Conservation (phyloP, 2,113 vertebrate genomes). For the Copsychus sechellarum region DNA sequence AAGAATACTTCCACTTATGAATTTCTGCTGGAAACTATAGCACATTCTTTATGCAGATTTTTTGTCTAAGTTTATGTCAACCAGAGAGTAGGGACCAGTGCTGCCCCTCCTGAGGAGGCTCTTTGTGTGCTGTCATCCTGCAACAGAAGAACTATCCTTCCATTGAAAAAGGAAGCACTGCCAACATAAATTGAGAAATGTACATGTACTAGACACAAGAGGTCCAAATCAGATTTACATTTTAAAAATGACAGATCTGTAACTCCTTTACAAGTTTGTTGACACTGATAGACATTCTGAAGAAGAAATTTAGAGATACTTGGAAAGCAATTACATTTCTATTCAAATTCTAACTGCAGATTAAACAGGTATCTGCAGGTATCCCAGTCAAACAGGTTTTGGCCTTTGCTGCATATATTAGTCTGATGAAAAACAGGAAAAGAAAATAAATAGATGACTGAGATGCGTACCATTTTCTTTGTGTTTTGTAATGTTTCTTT, state of each 20-base stretch:
- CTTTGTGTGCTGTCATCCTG: neutral
- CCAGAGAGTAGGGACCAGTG: neutral
- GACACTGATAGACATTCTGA: neutral
- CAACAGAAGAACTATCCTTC: neutral
- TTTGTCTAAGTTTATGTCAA: neutral
- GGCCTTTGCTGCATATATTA: neutral
- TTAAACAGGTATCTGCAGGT: neutral
- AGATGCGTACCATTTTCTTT: neutral
- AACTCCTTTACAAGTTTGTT: neutral
- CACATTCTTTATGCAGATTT: neutral
- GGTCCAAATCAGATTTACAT: neutral
- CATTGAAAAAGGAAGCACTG: neutral
- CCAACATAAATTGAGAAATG: neutral
- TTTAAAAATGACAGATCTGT: neutral
- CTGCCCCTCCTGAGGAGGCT: neutral
- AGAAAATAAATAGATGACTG: slow-evolving; percentile 51
- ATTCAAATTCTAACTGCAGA: neutral
- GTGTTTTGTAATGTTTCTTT: neutral
- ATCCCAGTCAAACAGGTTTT: neutral
- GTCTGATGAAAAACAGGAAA: slow-evolving; percentile 63
- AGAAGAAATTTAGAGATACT: neutral
- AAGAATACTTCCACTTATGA: neutral
- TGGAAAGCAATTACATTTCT: neutral
- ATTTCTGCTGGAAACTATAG: neutral
- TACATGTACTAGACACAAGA: neutral